Percentiles rank a stretch among this genome's conserved stretches.
phyloP scores from a whole-genome alignment of 2,888 invertebrate species.

The Drosophila fungiperda region DNA sequence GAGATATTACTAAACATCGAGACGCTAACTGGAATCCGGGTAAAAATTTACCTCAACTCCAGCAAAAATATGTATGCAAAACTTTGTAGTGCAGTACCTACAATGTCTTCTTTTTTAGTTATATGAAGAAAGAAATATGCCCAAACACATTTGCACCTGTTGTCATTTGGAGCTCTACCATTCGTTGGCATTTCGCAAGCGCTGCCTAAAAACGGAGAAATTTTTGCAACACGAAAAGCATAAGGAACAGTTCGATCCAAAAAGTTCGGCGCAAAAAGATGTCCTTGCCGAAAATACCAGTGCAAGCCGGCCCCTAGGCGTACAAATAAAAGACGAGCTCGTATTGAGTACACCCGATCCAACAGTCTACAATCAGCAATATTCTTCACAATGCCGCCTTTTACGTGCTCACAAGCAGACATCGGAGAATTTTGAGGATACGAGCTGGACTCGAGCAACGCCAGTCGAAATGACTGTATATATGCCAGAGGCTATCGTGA shows the following conservation, averaged over 20 bases:
- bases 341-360: background rate
- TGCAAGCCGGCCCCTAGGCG: background rate
- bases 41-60: conserved; percentile 11
- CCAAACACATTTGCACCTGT: conserved; percentile 48
- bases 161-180: conserved; percentile 46
- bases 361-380: background rate
- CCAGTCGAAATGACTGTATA: background rate
- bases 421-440: background rate
- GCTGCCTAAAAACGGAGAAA: conserved; percentile 39
- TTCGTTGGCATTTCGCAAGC: conserved; percentile 40
- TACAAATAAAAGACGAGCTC: background rate
- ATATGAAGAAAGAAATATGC: conserved; percentile 31
- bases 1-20: conserved; percentile 35
- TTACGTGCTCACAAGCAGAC: background rate
- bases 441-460: background rate
- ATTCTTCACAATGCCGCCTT: background rate
- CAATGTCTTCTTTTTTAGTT: conserved; percentile 22
- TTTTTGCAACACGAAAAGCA: conserved; percentile 7
- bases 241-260: conserved; percentile 4
- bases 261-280: background rate
- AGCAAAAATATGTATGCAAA: background rate
- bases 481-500: background rate
- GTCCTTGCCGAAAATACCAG: background rate
- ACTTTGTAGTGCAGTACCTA: background rate
- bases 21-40: conserved; percentile 47